These are phyloP conservation scores for Melanerpes formicivorus DNA, from an alignment of 2,113 vertebrate genomes.

Conservation along the genomic window DNA sequence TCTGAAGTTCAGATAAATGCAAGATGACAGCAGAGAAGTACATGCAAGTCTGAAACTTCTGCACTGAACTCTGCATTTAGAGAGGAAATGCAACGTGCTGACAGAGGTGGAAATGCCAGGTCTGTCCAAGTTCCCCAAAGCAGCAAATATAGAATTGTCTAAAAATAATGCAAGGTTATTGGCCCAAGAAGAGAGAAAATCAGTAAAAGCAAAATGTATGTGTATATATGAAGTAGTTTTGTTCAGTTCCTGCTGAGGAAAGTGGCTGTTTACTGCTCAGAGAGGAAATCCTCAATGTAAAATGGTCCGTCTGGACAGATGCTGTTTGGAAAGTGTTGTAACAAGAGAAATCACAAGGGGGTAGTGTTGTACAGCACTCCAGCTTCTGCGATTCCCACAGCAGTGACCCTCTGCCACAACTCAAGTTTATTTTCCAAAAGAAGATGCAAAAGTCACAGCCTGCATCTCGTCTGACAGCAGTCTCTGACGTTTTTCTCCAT, in stretches of 20 bases:
- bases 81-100: neutral
- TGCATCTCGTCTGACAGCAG: conserved; percentile 7
- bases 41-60: neutral
- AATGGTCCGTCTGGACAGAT: neutral
- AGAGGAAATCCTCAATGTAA: neutral
- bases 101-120: neutral
- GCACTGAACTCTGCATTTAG: neutral
- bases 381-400: conserved; percentile 1
- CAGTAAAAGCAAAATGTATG: neutral
- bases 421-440: neutral
- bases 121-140: neutral
- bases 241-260: neutral
- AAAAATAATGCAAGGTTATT: neutral
- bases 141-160: neutral
- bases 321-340: conserved; percentile 9
- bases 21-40: neutral
- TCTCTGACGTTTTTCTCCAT: neutral
- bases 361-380: conserved; percentile 74
- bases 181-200: neutral
- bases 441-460: conserved; percentile 1
- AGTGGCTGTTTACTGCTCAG: neutral
- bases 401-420: neutral
- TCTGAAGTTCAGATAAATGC: neutral
- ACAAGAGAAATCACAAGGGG: conserved; percentile 77
- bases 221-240: neutral